Base-by-base conservation (phyloP, 2,113 vertebrate genomes). In the Tetrax tetrax region DNA sequence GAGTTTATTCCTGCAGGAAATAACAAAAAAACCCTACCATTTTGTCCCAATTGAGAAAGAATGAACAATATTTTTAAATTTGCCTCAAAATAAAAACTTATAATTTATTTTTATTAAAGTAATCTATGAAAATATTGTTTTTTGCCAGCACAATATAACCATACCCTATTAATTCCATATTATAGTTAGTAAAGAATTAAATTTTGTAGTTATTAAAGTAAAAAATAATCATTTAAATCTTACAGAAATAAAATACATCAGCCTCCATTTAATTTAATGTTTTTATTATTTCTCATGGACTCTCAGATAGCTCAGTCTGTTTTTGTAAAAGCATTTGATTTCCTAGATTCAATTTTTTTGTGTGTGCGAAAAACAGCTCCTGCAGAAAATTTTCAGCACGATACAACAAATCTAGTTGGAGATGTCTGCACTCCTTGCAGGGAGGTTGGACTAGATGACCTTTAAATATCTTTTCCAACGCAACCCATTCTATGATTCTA, bases 361-460 rank as follows among this genome's bases (percentile, higher is more conserved):
- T 41, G 11, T 41, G 11, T 41, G 53, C 22, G 48, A 51, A 65
- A 88, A 83, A 48, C n/a, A 48, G 12, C 8, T 69, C 64, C 7
- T 0, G 0, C 19, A 53, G 35, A 82, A 33, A 22, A 57, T 51
- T 54, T 69, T 66, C 69, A 63, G 25, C 7, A 18, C 2, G 1
- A 69, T 41, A 6, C 33, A 70, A 50, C 7, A 61, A 77, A 43
- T 43, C 41, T 43, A 43, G 41, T 43, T 43, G 14, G 41, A 43
- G 41, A 43, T 43, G 41, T 43, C 41, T 14, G 14, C 15, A 14
- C 41, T 43, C 41, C 41, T 43, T 15, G 41, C 41, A 43, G 41
- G 41, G 41, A 14, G 41, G 41, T 43, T 43, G 41, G 41, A 43
- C 41, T 43, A 43, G 41, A 43, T 43, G 14, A 43, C 41, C 41